A percentile compares a stretch with the other conserved stretches of the same genome.
These are phyloP conservation scores for Brachionichthys hirsutus DNA, from an alignment of 2,113 vertebrate genomes.

Conservation along the genomic window DNA sequence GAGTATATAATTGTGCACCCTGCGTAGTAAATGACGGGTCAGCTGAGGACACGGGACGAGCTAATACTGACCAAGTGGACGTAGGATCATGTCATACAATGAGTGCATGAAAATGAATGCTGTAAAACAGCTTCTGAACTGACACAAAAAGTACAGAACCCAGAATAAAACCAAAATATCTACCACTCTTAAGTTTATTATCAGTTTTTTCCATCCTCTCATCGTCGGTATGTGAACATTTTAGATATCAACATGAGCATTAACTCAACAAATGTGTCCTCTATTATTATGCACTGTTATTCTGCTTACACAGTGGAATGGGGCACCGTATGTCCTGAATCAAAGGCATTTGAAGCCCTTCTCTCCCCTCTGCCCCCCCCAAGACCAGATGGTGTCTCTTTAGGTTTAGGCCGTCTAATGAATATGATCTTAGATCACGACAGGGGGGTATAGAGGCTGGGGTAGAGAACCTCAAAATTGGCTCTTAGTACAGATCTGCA, in stretches of 20 bases:
- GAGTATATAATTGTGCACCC: no score
- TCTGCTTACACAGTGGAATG: slow-evolving; percentile 49
- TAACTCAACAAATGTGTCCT: not conserved
- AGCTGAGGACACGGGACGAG: slow-evolving; percentile 48
- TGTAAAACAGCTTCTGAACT: no score
- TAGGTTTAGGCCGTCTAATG: slow-evolving; percentile 69
- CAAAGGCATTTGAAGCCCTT: slow-evolving; percentile 45
- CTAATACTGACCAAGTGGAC: slow-evolving; percentile 30
- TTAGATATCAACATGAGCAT: not conserved
- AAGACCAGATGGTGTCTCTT: slow-evolving; percentile 77
- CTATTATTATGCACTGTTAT: not conserved
- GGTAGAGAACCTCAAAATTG: slow-evolving; percentile 34
- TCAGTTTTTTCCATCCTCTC: not conserved
- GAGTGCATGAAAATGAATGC: no score
- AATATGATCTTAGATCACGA: slow-evolving; percentile 73
- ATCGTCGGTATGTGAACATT: not conserved
- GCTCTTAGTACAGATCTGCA: slow-evolving; percentile 42
- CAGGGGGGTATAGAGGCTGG: slow-evolving; percentile 33
- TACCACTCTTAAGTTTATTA: not conserved
- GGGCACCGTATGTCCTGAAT: slow-evolving; percentile 24
- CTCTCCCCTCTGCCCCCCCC: slow-evolving; percentile 46
- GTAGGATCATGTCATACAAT: slow-evolving; percentile 14
- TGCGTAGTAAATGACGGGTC: slow-evolving; percentile 16
- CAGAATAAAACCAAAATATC: not conserved
- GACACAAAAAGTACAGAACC: no score